Evolutionary conservation across 2,797 vertebrate species (phyloP).

Genomic region (Crossoptilon crossoptilon): DNA sequence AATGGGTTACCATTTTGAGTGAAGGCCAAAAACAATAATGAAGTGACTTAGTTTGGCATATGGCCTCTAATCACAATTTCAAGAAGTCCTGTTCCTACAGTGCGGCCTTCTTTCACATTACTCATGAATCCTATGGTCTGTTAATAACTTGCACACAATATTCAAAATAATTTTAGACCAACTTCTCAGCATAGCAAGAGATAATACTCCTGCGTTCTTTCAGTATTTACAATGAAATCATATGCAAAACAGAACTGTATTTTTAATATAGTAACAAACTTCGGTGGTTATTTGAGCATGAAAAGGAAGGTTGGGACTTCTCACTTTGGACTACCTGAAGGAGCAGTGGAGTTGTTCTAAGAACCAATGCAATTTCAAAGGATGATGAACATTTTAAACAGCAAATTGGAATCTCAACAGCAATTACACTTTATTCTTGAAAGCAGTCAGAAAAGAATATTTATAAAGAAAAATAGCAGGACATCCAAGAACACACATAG

Average conservation of each 20-base stretch:
- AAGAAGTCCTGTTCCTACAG: neutral
- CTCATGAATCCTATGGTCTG: neutral
- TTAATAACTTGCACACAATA: neutral
- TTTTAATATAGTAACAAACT: neutral
- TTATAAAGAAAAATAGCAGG: neutral
- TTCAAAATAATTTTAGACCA: neutral
- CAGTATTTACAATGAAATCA: neutral
- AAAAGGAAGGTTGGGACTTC: neutral
- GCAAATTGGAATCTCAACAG: neutral
- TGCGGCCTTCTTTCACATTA: neutral
- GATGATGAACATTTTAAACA: neutral
- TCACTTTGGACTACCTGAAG: neutral
- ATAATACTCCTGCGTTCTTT: neutral
- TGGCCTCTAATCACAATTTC: neutral
- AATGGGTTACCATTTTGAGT: neutral
- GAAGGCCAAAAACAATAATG: neutral
- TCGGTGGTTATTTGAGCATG: neutral
- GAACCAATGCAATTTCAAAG: neutral
- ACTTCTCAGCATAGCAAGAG: neutral
- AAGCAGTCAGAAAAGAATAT: neutral
- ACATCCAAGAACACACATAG: neutral
- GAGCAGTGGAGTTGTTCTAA: neutral
- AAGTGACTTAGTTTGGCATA: neutral
- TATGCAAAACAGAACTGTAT: neutral
- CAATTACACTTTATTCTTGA: neutral